Evolutionary conservation across 2,113 vertebrate species (phyloP), one percentile per base, ranked within the genome.

Genomic region (Tor tambroides): DNA sequence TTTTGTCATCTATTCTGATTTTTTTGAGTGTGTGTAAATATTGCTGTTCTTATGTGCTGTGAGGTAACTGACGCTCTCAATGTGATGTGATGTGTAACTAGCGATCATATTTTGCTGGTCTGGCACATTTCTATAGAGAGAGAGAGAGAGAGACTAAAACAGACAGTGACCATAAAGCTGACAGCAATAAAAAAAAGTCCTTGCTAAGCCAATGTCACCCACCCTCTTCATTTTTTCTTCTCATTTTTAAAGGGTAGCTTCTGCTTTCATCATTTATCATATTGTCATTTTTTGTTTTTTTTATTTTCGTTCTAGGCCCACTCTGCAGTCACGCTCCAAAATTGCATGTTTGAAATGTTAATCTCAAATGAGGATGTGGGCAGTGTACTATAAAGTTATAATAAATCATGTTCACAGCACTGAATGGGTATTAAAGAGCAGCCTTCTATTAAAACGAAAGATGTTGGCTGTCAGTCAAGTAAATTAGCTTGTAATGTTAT

Each of bases 51-150:
- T 23, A 19, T 21, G 28, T 54, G 28, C 17, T 30, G 28, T 56
- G 49, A 79, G 28, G 78, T 46, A n/a, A 46, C 41, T 76, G 41
- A 76, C 12, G 1, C 74, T 46, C 35, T 80, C 19, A 61, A 11
- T 63, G 78, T 63, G 78, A 80, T 80, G 78, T 80, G 78, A 80
- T 63, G 56, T 63, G 51, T 77, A 46, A 51, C 84, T 26, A 51
- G 61, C 41, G 51, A n/a, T 59, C 21, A 88, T 43, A 46, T 80
- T 80, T 54, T 86, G 85, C 63, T 54, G 43, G 51, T 19, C n/a
- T 56, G 26, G 80, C 74, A 74, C 32, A 38, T 51, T 61, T 43
- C 21, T 17, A 41, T 8, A 35, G 61, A 69, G 11, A 9, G 28
- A 23, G 6, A 80, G 32, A 38, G 49, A 74, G 43, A n/a, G 81